A percentile compares a stretch with the other conserved stretches of the same genome.
Conservation (phyloP, 2,797 vertebrate species). For the Coilia nasus region DNA sequence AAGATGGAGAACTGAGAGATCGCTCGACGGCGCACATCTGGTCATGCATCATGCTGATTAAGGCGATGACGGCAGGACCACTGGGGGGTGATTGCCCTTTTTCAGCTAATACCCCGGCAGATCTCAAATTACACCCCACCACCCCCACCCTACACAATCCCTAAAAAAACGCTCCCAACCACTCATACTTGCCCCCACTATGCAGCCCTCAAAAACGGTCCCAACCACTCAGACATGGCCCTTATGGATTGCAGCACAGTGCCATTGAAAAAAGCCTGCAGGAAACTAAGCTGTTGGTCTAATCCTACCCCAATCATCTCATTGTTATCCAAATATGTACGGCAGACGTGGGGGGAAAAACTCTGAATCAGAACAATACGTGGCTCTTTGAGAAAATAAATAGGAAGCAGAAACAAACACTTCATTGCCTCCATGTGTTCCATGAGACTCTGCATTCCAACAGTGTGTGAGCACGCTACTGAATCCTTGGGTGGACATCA, state of each 20-base stretch:
- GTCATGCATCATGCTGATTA: constrained; percentile 31
- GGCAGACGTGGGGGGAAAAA: too few species aligned
- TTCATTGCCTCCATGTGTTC: neutral
- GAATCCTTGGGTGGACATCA: neutral
- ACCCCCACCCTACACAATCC: neutral
- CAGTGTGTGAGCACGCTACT: neutral
- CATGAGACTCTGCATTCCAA: neutral
- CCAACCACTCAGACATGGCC: neutral
- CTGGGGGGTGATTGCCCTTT: neutral
- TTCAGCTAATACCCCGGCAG: constrained; percentile 12
- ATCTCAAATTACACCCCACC: constrained; percentile 6
- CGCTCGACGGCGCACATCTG: constrained; percentile 31
- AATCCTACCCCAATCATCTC: neutral
- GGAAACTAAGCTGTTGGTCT: constrained; percentile 5
- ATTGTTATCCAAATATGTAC: neutral
- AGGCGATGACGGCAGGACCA: constrained; percentile 23
- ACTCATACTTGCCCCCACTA: too few species aligned
- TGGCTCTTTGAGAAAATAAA: neutral
- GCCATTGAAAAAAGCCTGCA: neutral
- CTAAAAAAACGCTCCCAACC: too few species aligned
- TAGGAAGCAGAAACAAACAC: neutral
- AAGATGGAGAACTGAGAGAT: neutral
- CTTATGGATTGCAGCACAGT: neutral
- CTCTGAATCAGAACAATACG: neutral
- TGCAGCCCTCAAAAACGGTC: neutral